Base-by-base conservation (phyloP, 2,797 vertebrate genomes). In the Channallabes apus region DNA sequence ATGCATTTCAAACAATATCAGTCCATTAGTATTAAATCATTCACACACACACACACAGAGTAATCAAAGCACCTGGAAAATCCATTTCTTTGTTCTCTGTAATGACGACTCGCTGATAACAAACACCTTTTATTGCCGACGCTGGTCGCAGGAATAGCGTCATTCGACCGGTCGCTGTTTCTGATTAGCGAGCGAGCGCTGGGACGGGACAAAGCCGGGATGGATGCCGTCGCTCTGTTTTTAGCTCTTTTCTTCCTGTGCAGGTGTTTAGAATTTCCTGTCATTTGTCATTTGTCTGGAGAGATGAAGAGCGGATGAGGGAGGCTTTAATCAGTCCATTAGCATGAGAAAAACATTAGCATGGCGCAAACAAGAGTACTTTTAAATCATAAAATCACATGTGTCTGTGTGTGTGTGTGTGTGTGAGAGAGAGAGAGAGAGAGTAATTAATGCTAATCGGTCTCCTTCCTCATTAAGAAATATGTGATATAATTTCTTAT, bases 301-400 rank as follows among this genome's bases (percentile, higher is more conserved):
- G 24, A 75, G 58, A 73, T 54, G 18, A 56, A 59, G 75, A 58
- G 27, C 11, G 27, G 7, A 29, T 20, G 29, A 68, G 38, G 7
- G 64, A 17, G 29, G 64, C 84, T 86, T 78, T 86, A 67, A 80
- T 84, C 69, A 20, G 58, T 27, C 20, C 73, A 82, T 88, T 84
- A 88, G 29, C 87, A 88, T 86, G 67, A 69, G 61, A 84, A 86
- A 83, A 86, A 29, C 68, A 80, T 85, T 80, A 80, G 56, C 76
- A 84, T 75, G 41, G 41, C 6, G 1, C 22, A 73, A 80, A 80
- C 77, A 82, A 56, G 54, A 24, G 35, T 54, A 51, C 84, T 81
- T 68, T 68, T 12, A 68, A 32, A 64, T 64, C 4, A 0, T n/a
- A 24, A 62, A 79, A 62, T 24, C 9, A 0, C 51, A 11, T 77